Evolutionary conservation across 2,888 invertebrate genomes (phyloP).

Genomic region (Steromphala cineraria): DNA sequence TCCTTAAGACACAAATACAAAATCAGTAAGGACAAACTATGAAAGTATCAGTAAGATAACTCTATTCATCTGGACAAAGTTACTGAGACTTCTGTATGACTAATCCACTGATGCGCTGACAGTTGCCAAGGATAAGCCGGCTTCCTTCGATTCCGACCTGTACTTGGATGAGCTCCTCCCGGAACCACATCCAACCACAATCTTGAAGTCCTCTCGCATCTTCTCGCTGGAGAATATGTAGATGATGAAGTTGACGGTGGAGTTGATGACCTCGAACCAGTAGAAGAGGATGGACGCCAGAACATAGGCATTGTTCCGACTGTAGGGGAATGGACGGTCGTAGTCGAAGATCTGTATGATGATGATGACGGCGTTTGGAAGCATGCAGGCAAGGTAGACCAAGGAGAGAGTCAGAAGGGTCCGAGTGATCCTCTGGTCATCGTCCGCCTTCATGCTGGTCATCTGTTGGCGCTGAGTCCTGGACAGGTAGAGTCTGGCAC

Average conservation of each 20-base stretch:
- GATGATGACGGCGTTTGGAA: background rate
- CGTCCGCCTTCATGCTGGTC: background rate
- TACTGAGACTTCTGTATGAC: too few relatives aligned
- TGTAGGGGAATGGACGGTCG: background rate
- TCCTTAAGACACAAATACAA: too few relatives aligned
- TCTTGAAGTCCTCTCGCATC: background rate
- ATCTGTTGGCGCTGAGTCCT: background rate
- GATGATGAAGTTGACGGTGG: slow-evolving; percentile 8
- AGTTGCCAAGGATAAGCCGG: too few relatives aligned
- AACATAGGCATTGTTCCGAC: background rate
- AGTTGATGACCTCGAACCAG: background rate
- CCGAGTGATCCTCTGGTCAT: background rate
- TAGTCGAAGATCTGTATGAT: background rate
- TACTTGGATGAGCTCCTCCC: too few relatives aligned
- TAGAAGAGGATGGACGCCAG: background rate
- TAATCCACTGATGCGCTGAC: too few relatives aligned
- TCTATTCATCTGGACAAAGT: too few relatives aligned
- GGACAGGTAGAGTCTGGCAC: background rate
- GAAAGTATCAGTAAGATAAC: too few relatives aligned
- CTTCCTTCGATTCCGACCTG: too few relatives aligned
- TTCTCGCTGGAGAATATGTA: background rate
- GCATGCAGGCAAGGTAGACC: background rate
- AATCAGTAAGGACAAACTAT: too few relatives aligned
- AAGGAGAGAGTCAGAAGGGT: background rate
- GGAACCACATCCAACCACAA: background rate